phyloP scores from a whole-genome alignment of 2,113 vertebrate species.

The Podarcis muralis region DNA sequence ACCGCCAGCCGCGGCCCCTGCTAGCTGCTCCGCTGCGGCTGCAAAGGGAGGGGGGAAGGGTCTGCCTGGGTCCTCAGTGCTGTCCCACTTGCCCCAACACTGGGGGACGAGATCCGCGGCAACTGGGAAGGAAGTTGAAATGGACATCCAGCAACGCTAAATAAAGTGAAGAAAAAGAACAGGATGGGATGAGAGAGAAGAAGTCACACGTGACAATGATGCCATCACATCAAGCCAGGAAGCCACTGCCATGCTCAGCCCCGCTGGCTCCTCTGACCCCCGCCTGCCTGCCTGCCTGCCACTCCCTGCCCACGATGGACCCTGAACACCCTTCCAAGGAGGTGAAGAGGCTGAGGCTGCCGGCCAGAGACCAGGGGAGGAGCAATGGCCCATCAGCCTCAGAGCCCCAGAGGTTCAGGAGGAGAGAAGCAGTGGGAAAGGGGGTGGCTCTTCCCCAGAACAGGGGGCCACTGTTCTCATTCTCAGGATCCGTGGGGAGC shows the following conservation, averaged over 20 bases:
- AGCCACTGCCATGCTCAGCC: neutral
- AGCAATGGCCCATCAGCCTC: no score
- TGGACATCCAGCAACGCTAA: conserved; percentile 70
- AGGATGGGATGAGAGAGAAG: conserved; percentile 63
- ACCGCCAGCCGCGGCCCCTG: conserved; percentile 6
- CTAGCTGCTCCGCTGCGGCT: neutral
- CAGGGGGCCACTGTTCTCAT: neutral
- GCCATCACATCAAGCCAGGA: neutral
- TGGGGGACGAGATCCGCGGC: conserved; percentile 38
- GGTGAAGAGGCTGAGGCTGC: neutral
- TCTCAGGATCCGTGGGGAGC: neutral
- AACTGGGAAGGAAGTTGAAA: conserved; percentile 59
- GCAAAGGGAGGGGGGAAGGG: conserved; percentile 29
- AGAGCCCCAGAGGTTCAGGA: neutral
- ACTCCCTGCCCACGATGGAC: accelerated
- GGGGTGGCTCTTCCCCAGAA: neutral
- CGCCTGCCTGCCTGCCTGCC: neutral
- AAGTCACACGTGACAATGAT: conserved; percentile 11
- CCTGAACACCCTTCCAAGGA: no score
- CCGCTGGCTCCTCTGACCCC: neutral
- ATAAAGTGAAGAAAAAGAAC: conserved; percentile 62
- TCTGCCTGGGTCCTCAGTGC: conserved; percentile 35
- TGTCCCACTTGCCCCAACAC: neutral
- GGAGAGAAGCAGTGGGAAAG: neutral
- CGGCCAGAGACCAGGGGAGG: no score